Percentiles rank a stretch among this genome's conserved stretches.
Conservation (phyloP, 2,113 vertebrate species). For the Micromys minutus region DNA sequence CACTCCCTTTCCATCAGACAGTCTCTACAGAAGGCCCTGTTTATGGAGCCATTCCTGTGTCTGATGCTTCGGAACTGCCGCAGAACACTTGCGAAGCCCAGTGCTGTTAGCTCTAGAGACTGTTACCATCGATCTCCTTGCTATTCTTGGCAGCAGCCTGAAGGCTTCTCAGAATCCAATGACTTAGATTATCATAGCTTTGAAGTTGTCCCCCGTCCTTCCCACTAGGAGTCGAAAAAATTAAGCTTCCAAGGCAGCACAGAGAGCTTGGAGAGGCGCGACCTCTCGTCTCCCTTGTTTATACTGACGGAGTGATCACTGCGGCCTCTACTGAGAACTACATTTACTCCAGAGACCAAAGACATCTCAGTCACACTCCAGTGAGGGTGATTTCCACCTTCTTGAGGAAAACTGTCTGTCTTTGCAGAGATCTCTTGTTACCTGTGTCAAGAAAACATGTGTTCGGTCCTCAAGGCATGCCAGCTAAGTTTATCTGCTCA, state of each 20-base stretch:
- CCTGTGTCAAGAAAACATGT: not conserved
- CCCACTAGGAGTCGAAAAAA: not conserved
- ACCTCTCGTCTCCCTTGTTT: slow-evolving; percentile 44
- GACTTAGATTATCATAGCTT: slow-evolving; percentile 37
- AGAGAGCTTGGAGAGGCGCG: not conserved
- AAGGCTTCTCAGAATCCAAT: slow-evolving; percentile 42
- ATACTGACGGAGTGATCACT: not conserved
- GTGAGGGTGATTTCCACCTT: too few relatives aligned
- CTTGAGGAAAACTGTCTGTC: not conserved
- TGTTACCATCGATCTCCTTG: slow-evolving; percentile 30
- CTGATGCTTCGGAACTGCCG: not conserved
- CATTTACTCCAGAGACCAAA: slow-evolving; percentile 47
- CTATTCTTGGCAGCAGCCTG: slow-evolving; percentile 45
- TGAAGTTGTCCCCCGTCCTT: slow-evolving; percentile 47
- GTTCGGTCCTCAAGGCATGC: not conserved
- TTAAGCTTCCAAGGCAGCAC: not conserved
- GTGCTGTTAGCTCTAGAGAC: not conserved
- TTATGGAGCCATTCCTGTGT: not conserved
- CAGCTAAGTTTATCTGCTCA: not conserved
- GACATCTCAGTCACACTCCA: slow-evolving; percentile 39
- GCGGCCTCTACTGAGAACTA: not conserved
- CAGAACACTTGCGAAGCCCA: not conserved
- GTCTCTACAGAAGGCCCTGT: not conserved
- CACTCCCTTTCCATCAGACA: not conserved
- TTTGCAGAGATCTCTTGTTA: slow-evolving; percentile 22